Evolutionary conservation across 2,113 vertebrate species (phyloP).

Genomic region (Poeciliopsis retropinna): DNA sequence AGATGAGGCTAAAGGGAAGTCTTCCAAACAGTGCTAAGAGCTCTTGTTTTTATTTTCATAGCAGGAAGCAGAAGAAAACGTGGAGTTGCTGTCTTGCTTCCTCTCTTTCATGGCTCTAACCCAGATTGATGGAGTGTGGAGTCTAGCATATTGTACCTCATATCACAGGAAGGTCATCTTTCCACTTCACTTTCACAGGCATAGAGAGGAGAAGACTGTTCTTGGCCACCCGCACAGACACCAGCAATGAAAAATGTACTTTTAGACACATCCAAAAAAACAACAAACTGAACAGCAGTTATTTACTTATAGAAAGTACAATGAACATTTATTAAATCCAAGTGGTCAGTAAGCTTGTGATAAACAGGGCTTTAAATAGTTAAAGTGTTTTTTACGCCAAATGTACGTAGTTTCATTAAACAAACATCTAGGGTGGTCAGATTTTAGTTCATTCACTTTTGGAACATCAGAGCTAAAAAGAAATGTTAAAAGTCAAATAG

Average conservation of each 20-base stretch:
- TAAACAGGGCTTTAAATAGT: slow-evolving; percentile 32
- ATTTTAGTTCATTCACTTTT: neutral
- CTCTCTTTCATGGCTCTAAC: slow-evolving; percentile 33
- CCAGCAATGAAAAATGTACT: slow-evolving; percentile 5
- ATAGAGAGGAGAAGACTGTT: slow-evolving; percentile 10
- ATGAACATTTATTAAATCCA: slow-evolving; percentile 41
- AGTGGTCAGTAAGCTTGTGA: slow-evolving; percentile 22
- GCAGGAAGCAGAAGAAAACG: slow-evolving; percentile 40
- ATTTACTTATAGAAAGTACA: slow-evolving; percentile 41
- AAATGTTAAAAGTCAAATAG: neutral
- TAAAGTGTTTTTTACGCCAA: neutral
- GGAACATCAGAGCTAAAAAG: too few relatives aligned
- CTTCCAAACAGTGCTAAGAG: slow-evolving; percentile 15
- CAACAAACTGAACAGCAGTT: slow-evolving; percentile 36
- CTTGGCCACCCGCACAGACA: slow-evolving; percentile 4
- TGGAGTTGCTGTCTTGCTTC: slow-evolving; percentile 24
- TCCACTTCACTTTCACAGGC: slow-evolving; percentile 37
- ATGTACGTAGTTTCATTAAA: neutral
- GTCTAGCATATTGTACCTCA: slow-evolving; percentile 25
- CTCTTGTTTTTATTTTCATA: slow-evolving; percentile 34
- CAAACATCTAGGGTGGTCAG: neutral
- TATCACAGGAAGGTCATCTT: slow-evolving; percentile 54
- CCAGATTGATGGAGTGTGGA: slow-evolving; percentile 46
- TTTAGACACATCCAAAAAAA: slow-evolving; percentile 9
- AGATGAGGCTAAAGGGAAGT: slow-evolving; percentile 15